A percentile compares a stretch with the other conserved stretches of the same genome.
Evolutionary conservation across 2,797 vertebrate genomes (phyloP).

Genomic region (Molossus molossus): DNA sequence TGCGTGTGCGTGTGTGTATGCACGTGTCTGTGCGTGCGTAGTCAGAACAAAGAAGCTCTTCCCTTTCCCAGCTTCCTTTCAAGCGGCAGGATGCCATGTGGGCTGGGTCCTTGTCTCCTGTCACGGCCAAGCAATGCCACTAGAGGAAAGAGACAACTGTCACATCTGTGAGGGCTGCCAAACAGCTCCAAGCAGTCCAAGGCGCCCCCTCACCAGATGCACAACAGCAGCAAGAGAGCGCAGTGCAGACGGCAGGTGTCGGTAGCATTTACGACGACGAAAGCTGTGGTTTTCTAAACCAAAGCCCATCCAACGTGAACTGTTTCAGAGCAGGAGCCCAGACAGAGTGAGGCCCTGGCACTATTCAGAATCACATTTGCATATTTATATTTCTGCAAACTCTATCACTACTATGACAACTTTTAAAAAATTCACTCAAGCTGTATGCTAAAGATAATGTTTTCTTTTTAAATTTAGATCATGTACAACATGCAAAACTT

Average conservation of each 20-base stretch:
- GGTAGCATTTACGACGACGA: slow-evolving; percentile 80
- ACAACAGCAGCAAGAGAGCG: slow-evolving; percentile 82
- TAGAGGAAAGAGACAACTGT: slow-evolving; percentile 84
- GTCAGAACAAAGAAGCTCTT: slow-evolving; percentile 59
- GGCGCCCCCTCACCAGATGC: slow-evolving; percentile 76
- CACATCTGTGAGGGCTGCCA: slow-evolving; percentile 83
- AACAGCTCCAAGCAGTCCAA: slow-evolving; percentile 83
- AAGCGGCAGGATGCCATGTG: slow-evolving; percentile 55
- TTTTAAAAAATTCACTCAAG: neutral
- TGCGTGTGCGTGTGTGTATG: no score
- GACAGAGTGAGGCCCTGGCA: neutral
- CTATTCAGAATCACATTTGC: neutral
- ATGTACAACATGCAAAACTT: neutral
- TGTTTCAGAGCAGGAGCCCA: neutral
- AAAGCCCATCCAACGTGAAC: slow-evolving; percentile 53
- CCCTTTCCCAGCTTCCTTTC: slow-evolving; percentile 75
- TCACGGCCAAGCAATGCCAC: slow-evolving; percentile 75
- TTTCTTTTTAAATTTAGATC: neutral
- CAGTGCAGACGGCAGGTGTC: slow-evolving; percentile 83
- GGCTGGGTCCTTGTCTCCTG: slow-evolving; percentile 76
- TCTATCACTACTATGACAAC: neutral
- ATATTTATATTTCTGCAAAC: neutral
- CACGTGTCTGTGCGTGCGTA: neutral
- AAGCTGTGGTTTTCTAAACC: slow-evolving; percentile 67
- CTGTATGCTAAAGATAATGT: neutral